These are phyloP conservation scores for Podarcis cretensis DNA, from an alignment of 2,113 vertebrate species.

Conservation along the genomic window DNA sequence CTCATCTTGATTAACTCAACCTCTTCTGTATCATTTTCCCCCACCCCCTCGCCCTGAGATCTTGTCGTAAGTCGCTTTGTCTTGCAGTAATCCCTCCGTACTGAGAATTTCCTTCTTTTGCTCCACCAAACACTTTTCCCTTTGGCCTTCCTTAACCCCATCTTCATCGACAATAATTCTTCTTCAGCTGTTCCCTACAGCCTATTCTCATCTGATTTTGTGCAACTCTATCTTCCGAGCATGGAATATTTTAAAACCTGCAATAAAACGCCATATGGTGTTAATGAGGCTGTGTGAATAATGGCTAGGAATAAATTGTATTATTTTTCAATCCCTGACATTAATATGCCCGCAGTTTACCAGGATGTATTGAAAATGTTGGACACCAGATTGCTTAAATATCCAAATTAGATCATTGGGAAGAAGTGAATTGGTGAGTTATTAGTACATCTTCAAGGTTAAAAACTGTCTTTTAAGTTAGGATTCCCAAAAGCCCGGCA, in stretches of 20 bases:
- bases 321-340: neutral
- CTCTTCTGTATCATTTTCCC: neutral
- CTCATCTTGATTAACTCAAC: neutral
- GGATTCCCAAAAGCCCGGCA: neutral
- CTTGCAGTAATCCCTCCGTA: neutral
- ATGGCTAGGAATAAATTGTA: neutral
- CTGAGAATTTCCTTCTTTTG: neutral
- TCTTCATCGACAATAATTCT: neutral
- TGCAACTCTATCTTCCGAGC: neutral
- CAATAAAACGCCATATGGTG: neutral
- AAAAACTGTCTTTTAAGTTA: neutral
- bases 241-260: neutral
- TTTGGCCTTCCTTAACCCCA: neutral
- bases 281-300: conserved; percentile 7
- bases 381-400: neutral
- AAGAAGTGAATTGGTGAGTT: neutral
- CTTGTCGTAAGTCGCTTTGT: neutral
- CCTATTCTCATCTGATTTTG: neutral
- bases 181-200: neutral
- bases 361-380: neutral
- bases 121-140: neutral
- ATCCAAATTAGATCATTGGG: neutral
- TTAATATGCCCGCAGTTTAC: neutral
- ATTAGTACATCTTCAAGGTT: neutral
- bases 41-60: neutral